phyloP scores from a whole-genome alignment of 2,797 vertebrate genomes.

The Sorex maritimensis region DNA sequence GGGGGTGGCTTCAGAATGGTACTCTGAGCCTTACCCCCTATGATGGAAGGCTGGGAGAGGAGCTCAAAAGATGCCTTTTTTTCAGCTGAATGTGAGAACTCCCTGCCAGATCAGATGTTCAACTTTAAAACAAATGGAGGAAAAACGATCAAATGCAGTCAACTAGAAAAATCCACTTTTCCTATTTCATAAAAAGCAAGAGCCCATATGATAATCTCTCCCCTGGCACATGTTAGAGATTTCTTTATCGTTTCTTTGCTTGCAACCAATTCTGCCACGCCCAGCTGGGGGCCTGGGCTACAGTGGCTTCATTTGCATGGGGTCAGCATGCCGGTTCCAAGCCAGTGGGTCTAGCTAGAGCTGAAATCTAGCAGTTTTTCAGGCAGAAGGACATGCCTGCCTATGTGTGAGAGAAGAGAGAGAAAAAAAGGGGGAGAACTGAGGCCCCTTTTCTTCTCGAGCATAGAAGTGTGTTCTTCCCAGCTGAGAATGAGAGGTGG shows the following conservation, averaged over 20 bases:
- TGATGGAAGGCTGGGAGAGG: slow-evolving; percentile 56
- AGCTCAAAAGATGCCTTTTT: slow-evolving; percentile 72
- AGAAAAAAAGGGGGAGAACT: neutral
- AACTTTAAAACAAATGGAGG: slow-evolving; percentile 87
- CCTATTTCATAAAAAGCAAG: slow-evolving; percentile 88
- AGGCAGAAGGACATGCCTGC: slow-evolving; percentile 10
- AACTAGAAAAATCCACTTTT: slow-evolving; percentile 86
- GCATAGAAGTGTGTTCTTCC: neutral
- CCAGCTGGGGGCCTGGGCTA: slow-evolving; percentile 58
- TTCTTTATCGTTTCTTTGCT: slow-evolving; percentile 79
- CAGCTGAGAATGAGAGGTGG: neutral
- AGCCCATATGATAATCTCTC: slow-evolving; percentile 85
- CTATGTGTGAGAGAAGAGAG: neutral
- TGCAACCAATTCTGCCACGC: slow-evolving; percentile 76
- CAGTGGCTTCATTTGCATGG: slow-evolving; percentile 53
- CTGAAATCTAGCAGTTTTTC: slow-evolving; percentile 65
- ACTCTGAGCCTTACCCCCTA: neutral
- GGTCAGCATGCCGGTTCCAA: slow-evolving; percentile 74
- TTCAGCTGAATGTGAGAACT: slow-evolving; percentile 76
- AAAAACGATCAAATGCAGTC: slow-evolving; percentile 85
- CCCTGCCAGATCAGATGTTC: slow-evolving; percentile 86
- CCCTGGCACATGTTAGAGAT: slow-evolving; percentile 83
- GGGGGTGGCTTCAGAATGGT: neutral
- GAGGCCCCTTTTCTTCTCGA: neutral
- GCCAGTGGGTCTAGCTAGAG: neutral